A percentile compares a stretch with the other conserved stretches of the same genome.
These are phyloP conservation scores for Aporrectodea caliginosa DNA, from an alignment of 1,140 invertebrate genomes.

Conservation along the genomic window DNA sequence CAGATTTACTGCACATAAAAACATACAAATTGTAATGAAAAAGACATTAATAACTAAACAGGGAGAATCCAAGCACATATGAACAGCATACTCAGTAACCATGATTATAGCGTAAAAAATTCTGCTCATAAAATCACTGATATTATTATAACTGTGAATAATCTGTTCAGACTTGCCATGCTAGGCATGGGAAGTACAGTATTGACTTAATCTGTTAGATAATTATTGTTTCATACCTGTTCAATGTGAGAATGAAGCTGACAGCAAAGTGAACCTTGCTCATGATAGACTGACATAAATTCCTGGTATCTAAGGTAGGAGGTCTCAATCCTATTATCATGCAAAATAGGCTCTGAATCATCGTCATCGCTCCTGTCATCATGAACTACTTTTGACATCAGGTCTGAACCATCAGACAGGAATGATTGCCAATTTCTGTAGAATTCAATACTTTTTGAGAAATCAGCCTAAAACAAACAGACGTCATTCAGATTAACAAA, in stretches of 20 bases:
- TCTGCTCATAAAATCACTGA: too few species aligned
- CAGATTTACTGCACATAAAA: too few species aligned
- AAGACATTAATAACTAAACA: too few species aligned
- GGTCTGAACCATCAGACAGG: not conserved
- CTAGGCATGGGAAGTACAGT: not conserved
- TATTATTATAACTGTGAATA: too few species aligned
- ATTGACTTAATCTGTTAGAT: not conserved
- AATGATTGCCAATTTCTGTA: not conserved
- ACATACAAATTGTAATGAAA: too few species aligned
- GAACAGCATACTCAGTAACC: not conserved
- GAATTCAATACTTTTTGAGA: not conserved
- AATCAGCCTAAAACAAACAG: not conserved
- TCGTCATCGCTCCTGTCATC: not conserved
- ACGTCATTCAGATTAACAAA: not conserved
- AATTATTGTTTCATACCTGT: not conserved
- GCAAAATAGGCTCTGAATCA: not conserved
- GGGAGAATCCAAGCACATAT: not conserved
- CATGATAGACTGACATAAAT: not conserved
- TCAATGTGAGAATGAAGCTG: not conserved
- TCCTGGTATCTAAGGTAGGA: not conserved
- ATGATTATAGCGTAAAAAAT: too few species aligned
- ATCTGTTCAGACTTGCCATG: not conserved
- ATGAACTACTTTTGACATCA: not conserved
- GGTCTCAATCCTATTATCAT: not conserved
- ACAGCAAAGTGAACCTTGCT: not conserved